phyloP scores from a whole-genome alignment of 1,140 invertebrate genomes.

The Eumeta japonica region DNA sequence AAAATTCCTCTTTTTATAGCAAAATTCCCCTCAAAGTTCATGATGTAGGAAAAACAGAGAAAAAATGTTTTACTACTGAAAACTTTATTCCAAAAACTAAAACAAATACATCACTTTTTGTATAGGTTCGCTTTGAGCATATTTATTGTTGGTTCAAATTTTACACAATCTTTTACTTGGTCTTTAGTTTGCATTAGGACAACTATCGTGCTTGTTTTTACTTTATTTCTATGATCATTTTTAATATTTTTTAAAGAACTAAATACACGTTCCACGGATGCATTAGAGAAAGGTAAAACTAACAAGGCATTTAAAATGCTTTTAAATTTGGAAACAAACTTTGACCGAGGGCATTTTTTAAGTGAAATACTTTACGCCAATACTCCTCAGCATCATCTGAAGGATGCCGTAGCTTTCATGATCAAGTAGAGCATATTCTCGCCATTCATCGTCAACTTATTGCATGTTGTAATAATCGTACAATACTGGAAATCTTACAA shows the following conservation, averaged over 20 bases:
- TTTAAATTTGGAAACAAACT: constrained; percentile 3
- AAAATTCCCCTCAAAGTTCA: constrained; percentile 7
- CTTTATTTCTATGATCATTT: constrained; percentile 6
- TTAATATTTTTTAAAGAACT: constrained; percentile 4
- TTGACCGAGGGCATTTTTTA: constrained; percentile 4
- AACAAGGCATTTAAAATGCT: constrained; percentile 5
- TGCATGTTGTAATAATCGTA: too few species aligned
- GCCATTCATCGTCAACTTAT: too few species aligned
- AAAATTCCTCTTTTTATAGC: constrained; percentile 5
- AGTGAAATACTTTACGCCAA: constrained; percentile 3
- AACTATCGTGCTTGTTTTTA: constrained; percentile 6
- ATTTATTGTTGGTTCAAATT: constrained; percentile 5
- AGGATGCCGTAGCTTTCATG: too few species aligned
- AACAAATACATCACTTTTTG: constrained; percentile 5
- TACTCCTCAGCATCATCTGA: too few species aligned
- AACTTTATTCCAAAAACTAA: constrained; percentile 6
- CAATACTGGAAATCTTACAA: too few species aligned
- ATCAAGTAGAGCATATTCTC: too few species aligned
- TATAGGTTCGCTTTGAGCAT: constrained; percentile 6
- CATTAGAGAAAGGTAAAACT: constrained; percentile 5
- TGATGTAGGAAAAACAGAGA: constrained; percentile 6
- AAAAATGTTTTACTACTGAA: constrained; percentile 6
- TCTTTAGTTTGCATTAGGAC: constrained; percentile 4
- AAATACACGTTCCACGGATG: constrained; percentile 5
- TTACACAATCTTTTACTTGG: constrained; percentile 4